Conservation (phyloP, 2,113 vertebrate genomes). For the Ageneiosus marmoratus region DNA sequence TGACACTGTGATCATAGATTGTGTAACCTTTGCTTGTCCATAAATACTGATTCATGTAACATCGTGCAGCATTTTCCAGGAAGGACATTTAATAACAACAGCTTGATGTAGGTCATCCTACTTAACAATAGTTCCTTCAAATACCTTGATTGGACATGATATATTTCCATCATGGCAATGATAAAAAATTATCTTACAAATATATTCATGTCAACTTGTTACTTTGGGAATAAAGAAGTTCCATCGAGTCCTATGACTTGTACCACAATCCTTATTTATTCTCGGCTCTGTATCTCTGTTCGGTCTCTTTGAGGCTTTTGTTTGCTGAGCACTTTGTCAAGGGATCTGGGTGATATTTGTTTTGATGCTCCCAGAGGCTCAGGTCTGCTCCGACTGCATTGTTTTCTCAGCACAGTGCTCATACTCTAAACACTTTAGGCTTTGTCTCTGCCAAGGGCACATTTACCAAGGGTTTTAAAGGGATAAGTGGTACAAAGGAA, state of each 20-base stretch:
- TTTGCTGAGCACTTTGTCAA: conserved; percentile 47
- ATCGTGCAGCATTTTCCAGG: neutral
- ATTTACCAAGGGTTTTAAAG: neutral
- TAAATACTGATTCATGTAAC: neutral
- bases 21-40: conserved; percentile 6
- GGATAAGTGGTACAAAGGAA: neutral
- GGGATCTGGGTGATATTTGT: conserved; percentile 45
- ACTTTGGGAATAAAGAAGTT: neutral
- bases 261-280: neutral
- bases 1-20: neutral
- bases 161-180: neutral
- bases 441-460: conserved; percentile 17
- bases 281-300: neutral
- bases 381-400: conserved; percentile 31
- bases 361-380: conserved; percentile 38
- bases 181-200: neutral
- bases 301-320: conserved; percentile 42
- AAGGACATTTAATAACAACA: neutral
- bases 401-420: conserved; percentile 24
- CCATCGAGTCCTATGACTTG: neutral
- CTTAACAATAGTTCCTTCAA: neutral
- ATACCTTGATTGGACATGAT: neutral
- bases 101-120: neutral
- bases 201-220: neutral
- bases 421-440: conserved; percentile 14